Conservation (phyloP, 2,888 invertebrate species). For the Podotricha telesiphe region DNA sequence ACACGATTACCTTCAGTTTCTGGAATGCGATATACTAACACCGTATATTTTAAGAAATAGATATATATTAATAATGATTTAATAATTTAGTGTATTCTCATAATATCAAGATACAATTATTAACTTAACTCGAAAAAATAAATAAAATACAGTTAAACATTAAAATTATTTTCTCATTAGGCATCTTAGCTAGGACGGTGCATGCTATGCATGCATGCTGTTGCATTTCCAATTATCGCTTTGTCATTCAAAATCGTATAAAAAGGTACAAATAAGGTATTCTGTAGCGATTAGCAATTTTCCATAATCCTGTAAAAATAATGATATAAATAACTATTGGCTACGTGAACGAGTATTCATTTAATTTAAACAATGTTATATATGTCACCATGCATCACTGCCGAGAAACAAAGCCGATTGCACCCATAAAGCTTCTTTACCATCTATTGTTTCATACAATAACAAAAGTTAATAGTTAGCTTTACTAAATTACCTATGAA, state of each 20-base stretch:
- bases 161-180: too few species aligned
- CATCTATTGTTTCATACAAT: slow-evolving; percentile 28
- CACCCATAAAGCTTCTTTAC: slow-evolving; percentile 36
- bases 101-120: background rate
- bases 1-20: background rate
- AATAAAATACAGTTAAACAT: too few species aligned
- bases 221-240: too few species aligned
- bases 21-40: background rate
- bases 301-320: too few species aligned
- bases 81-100: background rate
- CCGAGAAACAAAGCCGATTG: slow-evolving; percentile 45
- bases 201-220: too few species aligned
- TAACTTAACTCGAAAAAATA: background rate
- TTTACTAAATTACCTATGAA: background rate
- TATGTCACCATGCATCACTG: slow-evolving; percentile 49
- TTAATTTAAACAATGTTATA: slow-evolving; percentile 42
- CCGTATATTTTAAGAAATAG: background rate
- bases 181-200: too few species aligned
- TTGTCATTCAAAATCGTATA: too few species aligned
- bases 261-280: too few species aligned
- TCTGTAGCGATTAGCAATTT: too few species aligned
- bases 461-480: background rate
- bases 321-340: slow-evolving; percentile 3
- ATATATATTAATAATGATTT: background rate
- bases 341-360: slow-evolving; percentile 17